A percentile compares a stretch with the other conserved stretches of the same genome.
These are phyloP conservation scores for Desmophyllum pertusum DNA, from an alignment of 92 coral and sea anemone species.

Conservation along the genomic window DNA sequence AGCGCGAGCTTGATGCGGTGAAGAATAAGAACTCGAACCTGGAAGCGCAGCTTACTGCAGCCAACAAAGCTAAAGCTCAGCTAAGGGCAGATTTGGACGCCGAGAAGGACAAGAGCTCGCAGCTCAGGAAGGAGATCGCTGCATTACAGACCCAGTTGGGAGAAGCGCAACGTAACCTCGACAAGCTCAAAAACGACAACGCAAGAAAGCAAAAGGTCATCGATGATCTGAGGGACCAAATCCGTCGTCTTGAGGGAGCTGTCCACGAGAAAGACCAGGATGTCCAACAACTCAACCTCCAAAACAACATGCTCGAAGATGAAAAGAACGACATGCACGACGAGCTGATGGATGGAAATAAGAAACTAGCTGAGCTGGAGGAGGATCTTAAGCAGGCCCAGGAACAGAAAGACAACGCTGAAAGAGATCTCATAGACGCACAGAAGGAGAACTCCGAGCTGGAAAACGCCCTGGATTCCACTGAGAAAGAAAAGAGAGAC, in stretches of 20 bases:
- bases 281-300: slow-evolving; percentile 82
- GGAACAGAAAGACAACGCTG: slow-evolving; percentile 79
- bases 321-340: slow-evolving; percentile 94
- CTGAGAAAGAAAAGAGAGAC: slow-evolving; percentile 87
- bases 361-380: slow-evolving; percentile 79
- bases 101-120: slow-evolving; percentile 83
- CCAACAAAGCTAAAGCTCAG: slow-evolving; percentile 81
- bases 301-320: slow-evolving; percentile 94
- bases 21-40: slow-evolving; percentile 81
- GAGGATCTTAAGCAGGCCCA: slow-evolving; percentile 77
- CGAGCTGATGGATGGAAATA: slow-evolving; percentile 85
- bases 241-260: slow-evolving; percentile 82
- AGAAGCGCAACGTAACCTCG: slow-evolving; percentile 83
- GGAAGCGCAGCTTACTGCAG: slow-evolving; percentile 84
- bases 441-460: slow-evolving; percentile 83
- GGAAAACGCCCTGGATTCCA: slow-evolving; percentile 79
- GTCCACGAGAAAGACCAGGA: slow-evolving; percentile 89
- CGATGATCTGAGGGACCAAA: slow-evolving; percentile 87
- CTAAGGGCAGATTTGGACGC: slow-evolving; percentile 87
- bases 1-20: slow-evolving; percentile 76
- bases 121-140: slow-evolving; percentile 86
- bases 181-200: slow-evolving; percentile 87
- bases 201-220: slow-evolving; percentile 90
- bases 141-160: slow-evolving; percentile 76
- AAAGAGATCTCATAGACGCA: slow-evolving; percentile 77